Evolutionary conservation across 2,797 vertebrate genomes (phyloP).

Genomic region (Martes flavigula): DNA sequence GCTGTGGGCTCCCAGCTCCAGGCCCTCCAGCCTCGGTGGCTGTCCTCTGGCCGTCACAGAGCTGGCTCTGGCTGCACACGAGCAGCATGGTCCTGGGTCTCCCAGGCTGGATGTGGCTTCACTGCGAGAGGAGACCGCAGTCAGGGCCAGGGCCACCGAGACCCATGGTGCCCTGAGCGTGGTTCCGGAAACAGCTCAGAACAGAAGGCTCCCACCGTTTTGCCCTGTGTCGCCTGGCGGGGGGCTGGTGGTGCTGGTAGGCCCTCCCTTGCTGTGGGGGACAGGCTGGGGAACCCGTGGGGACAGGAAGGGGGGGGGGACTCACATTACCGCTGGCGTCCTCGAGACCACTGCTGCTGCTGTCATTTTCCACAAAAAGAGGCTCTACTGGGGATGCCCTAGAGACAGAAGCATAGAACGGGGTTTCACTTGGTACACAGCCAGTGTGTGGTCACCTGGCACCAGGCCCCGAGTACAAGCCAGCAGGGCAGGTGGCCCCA

Average conservation of each 20-base stretch:
- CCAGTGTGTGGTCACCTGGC: rapidly evolving
- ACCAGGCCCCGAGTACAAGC: background rate
- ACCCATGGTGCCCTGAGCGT: background rate
- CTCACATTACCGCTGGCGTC: constrained; percentile 66
- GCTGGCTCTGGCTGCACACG: background rate
- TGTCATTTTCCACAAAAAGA: constrained; percentile 51
- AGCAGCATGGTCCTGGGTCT: background rate
- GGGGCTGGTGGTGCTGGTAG: background rate
- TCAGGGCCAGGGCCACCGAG: background rate
- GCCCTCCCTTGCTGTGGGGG: too few species aligned
- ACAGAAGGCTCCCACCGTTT: background rate
- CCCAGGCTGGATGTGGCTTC: background rate
- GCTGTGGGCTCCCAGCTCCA: background rate
- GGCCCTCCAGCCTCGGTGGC: constrained; percentile 25
- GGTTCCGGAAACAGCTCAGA: background rate
- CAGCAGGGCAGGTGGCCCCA: too few species aligned
- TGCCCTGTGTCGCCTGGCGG: background rate
- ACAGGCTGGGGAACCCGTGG: background rate
- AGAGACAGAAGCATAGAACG: constrained; percentile 20
- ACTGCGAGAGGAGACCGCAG: background rate
- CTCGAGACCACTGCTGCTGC: constrained; percentile 61
- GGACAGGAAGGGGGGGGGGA: background rate
- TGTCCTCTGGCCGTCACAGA: background rate
- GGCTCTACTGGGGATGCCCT: constrained; percentile 48
- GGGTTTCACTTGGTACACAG: background rate